Base-by-base conservation (phyloP, 2,888 invertebrate genomes). In the Nomada goodeniana region DNA sequence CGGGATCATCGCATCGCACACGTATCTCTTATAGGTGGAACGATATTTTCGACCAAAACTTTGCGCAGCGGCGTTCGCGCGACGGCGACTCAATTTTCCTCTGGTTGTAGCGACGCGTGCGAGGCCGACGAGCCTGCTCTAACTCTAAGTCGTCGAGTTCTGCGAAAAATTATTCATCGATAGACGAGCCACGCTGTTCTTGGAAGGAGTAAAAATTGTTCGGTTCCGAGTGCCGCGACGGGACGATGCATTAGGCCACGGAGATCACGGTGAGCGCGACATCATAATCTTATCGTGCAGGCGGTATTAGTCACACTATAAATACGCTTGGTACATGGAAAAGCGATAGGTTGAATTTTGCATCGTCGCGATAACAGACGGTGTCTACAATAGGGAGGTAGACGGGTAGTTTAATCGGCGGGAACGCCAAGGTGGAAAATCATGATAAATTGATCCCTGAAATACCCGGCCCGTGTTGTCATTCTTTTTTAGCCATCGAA, bases 281-380 rank as follows among this genome's bases (percentile, higher is more conserved):
- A 81, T 79, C 76, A 81, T 72, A 88, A 88, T 88, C 88, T 88
- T 88, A 88, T 88, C 88, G 80, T 36, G 63, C 68, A 57, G 36
- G 23, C 78, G 71, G 71, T 75, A 65, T 87, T 87, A 88, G 85
- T 88, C 88, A 86, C 70, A 83, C 65, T 47, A 70, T 80, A 88
- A 86, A 87, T 79, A 88, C 64, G 82, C 53, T 5, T 55, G 65
- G 59, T 76, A 77, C 81, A 67, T 76, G 60, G 76, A 60, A 79
- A 82, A 79, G 72, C 63, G 76, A 79, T 76, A 73, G 82, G 78
- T 82, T 73, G 71, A 64, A 75, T 75, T 72, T 55, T 75, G 78
- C 72, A 71, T 71, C 77, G 68, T 44, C 20, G 83, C 68, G 77
- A 72, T 72, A 68, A 82, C 72, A 67, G 65, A 11, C 44, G 59